phyloP scores from a whole-genome alignment of 2,888 invertebrate genomes.

The Drosophila niveifrons region DNA sequence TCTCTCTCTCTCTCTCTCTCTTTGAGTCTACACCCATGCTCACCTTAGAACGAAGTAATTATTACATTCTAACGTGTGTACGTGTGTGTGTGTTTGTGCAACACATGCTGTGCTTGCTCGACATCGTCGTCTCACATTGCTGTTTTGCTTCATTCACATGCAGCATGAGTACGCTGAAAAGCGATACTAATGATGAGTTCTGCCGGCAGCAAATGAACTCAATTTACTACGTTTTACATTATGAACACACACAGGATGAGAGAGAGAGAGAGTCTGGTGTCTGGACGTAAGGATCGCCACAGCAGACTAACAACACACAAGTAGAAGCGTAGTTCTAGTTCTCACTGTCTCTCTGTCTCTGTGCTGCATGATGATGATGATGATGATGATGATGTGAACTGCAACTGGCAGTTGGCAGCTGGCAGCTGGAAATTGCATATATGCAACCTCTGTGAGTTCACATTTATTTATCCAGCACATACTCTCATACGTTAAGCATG shows the following conservation, averaged over 20 bases:
- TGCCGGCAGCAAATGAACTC: slow-evolving; percentile 79
- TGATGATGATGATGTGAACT: slow-evolving; percentile 9
- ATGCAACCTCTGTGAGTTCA: slow-evolving; percentile 37
- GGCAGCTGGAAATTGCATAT: slow-evolving; percentile 76
- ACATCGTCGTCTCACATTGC: slow-evolving; percentile 37
- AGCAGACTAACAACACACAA: slow-evolving; percentile 15
- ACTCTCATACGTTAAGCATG: slow-evolving; percentile 28
- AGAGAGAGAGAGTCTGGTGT: slow-evolving; percentile 2
- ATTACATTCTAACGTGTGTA: slow-evolving; percentile 66
- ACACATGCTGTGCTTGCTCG: slow-evolving; percentile 32
- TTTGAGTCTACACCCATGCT: slow-evolving; percentile 31
- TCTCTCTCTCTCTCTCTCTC: background rate
- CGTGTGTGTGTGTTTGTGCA: slow-evolving; percentile 29
- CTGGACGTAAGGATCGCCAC: background rate
- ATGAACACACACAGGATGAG: slow-evolving; percentile 24
- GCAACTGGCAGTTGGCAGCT: slow-evolving; percentile 62
- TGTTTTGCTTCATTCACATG: slow-evolving; percentile 67
- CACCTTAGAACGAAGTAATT: slow-evolving; percentile 74
- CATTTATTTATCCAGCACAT: slow-evolving; percentile 1
- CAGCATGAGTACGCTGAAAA: slow-evolving; percentile 73
- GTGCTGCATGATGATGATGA: background rate
- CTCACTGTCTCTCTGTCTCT: background rate
- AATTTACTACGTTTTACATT: slow-evolving; percentile 78
- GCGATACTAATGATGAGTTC: slow-evolving; percentile 84
- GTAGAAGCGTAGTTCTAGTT: background rate